Percentiles rank a stretch among this genome's conserved stretches.
phyloP scores from a whole-genome alignment of 2,797 vertebrate species.

The Acropternis orthonyx region DNA sequence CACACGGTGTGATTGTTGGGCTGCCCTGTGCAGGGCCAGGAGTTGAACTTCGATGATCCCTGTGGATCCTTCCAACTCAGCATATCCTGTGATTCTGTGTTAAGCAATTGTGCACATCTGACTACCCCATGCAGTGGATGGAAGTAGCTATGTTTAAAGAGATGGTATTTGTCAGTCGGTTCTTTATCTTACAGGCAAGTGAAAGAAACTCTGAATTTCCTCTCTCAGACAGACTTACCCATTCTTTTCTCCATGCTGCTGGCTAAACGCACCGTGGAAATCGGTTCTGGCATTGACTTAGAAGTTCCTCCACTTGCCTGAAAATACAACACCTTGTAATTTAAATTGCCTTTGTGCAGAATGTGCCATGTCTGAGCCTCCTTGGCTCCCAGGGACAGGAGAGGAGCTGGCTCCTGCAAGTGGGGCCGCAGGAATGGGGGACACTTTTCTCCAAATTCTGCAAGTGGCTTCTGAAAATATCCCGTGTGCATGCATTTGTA shows the following conservation, averaged over 20 bases:
- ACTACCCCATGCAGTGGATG: neutral
- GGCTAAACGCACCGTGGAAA: neutral
- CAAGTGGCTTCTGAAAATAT: conserved; percentile 45
- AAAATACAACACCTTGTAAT: conserved; percentile 43
- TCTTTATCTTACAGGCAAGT: neutral
- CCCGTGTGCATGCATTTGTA: conserved; percentile 12
- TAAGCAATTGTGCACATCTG: neutral
- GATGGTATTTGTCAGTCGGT: neutral
- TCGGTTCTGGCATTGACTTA: conserved; percentile 27
- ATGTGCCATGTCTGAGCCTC: neutral
- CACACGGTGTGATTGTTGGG: neutral
- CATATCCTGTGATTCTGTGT: neutral
- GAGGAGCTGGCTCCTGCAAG: conserved; percentile 4
- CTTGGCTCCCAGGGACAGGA: neutral
- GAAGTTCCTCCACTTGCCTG: conserved; percentile 28
- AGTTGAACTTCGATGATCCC: neutral
- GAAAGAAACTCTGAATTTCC: neutral
- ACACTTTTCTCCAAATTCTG: neutral
- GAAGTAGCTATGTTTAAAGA: neutral
- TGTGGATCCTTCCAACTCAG: neutral
- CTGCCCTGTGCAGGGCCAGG: neutral
- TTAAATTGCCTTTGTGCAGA: conserved; percentile 12
- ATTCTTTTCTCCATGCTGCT: conserved; percentile 5
- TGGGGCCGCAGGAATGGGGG: neutral
- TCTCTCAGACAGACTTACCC: neutral